These are phyloP conservation scores for Liopterus haemorrhoidalis DNA, from an alignment of 2,888 invertebrate genomes.

Conservation along the genomic window DNA sequence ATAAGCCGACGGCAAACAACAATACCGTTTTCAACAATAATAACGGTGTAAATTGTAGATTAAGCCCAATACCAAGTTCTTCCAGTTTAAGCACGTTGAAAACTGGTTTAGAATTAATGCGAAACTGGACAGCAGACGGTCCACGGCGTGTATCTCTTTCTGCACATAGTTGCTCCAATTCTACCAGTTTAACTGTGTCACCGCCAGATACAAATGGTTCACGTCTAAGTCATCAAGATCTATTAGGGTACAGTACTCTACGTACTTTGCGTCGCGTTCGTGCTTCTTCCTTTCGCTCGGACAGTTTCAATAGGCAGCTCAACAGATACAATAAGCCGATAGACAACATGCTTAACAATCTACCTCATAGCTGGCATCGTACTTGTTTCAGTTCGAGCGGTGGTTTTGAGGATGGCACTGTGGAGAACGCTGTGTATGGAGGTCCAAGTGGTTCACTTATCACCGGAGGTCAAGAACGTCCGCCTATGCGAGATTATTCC, in stretches of 20 bases:
- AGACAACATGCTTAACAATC: constrained; percentile 9
- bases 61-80: constrained; percentile 85
- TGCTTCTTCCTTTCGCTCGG: constrained; percentile 12
- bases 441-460: constrained; percentile 38
- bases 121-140: constrained; percentile 46
- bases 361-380: constrained; percentile 7
- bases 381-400: constrained; percentile 23
- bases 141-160: constrained; percentile 54
- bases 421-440: constrained; percentile 19
- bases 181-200: constrained; percentile 50
- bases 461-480: constrained; percentile 40
- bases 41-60: too few species aligned
- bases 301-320: constrained; percentile 13
- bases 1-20: too few species aligned
- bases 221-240: constrained; percentile 66
- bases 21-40: too few species aligned
- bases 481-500: constrained; percentile 42
- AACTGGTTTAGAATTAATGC: constrained; percentile 40
- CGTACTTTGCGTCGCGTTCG: constrained; percentile 53
- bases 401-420: constrained; percentile 21
- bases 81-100: constrained; percentile 55
- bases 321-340: constrained; percentile 8
- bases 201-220: constrained; percentile 49
- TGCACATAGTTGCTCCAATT: constrained; percentile 54
- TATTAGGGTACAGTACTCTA: constrained; percentile 69